Conservation (phyloP, 2,113 vertebrate species). For the Climacteris rufus region DNA sequence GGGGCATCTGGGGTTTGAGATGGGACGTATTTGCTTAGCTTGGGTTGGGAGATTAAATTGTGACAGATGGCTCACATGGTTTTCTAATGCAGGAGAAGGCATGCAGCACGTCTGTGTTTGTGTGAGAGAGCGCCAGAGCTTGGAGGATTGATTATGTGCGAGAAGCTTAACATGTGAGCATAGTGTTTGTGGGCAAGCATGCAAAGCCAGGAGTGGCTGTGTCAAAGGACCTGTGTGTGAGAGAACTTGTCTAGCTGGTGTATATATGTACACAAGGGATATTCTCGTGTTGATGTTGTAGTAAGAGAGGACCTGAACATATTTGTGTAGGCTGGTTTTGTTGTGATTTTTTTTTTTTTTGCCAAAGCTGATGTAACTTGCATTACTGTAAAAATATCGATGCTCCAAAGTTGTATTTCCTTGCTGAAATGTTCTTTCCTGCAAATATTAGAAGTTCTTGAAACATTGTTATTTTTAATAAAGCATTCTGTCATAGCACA, state of each 20-base stretch:
- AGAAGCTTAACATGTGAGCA: neutral
- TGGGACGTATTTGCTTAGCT: neutral
- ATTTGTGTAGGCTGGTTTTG: neutral
- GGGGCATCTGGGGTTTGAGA: neutral
- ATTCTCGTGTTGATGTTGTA: neutral
- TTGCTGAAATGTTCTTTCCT: neutral
- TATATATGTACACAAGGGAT: accelerated
- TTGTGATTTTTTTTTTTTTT: neutral
- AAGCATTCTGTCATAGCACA: neutral
- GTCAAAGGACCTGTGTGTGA: neutral
- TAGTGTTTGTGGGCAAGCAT: neutral
- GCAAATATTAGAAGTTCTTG: neutral
- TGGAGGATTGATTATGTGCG: neutral
- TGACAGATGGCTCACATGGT: neutral
- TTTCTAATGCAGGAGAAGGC: neutral
- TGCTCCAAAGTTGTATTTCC: neutral
- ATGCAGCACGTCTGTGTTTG: slow-evolving; percentile 6
- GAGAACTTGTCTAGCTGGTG: neutral
- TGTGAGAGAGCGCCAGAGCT: neutral
- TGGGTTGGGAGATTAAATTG: neutral
- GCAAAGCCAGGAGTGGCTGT: neutral
- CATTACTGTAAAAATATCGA: neutral
- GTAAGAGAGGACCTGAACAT: neutral
- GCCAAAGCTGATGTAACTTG: neutral
- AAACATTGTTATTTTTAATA: slow-evolving; percentile 37